A percentile compares a stretch with the other conserved stretches of the same genome.
These are phyloP conservation scores for Rhabditophanes sp. DNA, from an alignment of 2,888 invertebrate species.

Conservation along the genomic window DNA sequence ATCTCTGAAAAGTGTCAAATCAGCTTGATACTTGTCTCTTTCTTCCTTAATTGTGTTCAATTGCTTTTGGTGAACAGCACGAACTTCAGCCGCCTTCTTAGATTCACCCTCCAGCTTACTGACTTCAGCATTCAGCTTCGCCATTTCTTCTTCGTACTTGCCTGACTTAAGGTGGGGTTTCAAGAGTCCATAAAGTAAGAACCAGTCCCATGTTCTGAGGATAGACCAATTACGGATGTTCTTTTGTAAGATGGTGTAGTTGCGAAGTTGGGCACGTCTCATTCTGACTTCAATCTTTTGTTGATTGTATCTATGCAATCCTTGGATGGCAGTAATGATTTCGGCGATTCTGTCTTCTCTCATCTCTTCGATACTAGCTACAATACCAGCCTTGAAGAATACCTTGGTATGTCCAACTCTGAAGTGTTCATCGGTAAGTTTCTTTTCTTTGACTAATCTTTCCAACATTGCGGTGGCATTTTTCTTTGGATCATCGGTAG, in stretches of 20 bases:
- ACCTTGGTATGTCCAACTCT: conserved; percentile 42
- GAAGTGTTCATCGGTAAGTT: conserved; percentile 66
- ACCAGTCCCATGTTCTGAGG: conserved; percentile 57
- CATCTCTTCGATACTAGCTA: conserved; percentile 99
- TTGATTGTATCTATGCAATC: conserved; percentile 11
- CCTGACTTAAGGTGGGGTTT: conserved; percentile 38
- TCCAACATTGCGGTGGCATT: conserved; percentile 44
- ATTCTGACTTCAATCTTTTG: conserved; percentile 15
- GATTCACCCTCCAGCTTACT: conserved; percentile 56
- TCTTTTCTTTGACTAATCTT: conserved; percentile 57
- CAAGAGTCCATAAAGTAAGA: conserved; percentile 31
- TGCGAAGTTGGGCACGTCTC: conserved; percentile 23
- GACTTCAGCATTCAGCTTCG: conserved; percentile 26
- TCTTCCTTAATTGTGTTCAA: conserved; percentile 47
- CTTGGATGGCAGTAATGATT: conserved; percentile 73
- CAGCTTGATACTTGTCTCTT: conserved; percentile 52
- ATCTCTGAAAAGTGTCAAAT: conserved; percentile 27
- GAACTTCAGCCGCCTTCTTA: conserved; percentile 89
- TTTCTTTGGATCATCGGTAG: conserved; percentile 26
- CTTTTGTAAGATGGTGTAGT: conserved; percentile 30
- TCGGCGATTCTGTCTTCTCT: conserved; percentile 85
- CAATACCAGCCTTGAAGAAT: conserved; percentile 58
- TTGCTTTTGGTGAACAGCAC: conserved; percentile 90
- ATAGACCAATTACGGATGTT: conserved; percentile 38
- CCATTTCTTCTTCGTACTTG: conserved; percentile 40